Percentiles rank a stretch among this genome's conserved stretches.
Conservation (phyloP, 2,113 vertebrate species). For the Cebidichthys violaceus region DNA sequence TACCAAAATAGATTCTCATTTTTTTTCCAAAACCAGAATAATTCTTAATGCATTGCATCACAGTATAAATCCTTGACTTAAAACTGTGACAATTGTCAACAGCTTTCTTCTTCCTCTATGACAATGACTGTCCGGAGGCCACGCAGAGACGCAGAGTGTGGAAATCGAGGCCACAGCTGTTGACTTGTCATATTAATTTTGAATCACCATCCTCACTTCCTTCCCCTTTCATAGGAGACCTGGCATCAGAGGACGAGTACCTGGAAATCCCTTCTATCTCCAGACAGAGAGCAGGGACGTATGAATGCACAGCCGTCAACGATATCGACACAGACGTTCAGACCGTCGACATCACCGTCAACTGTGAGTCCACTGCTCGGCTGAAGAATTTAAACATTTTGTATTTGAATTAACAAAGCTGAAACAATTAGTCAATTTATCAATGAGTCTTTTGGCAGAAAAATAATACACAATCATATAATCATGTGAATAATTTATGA, state of each 20-base stretch:
- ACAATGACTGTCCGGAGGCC: background rate
- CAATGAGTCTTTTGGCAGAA: background rate
- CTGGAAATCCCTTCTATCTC: constrained; percentile 94
- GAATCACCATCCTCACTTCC: constrained; percentile 36
- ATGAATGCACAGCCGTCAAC: constrained; percentile 95
- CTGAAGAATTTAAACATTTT: background rate
- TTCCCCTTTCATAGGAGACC: constrained; percentile 81
- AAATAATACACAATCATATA: background rate
- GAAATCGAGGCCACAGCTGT: constrained; percentile 40
- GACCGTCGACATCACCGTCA: constrained; percentile 93
- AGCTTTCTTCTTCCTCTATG: constrained; percentile 10
- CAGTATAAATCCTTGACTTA: background rate
- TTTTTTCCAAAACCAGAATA: background rate
- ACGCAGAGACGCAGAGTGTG: background rate
- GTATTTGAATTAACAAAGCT: background rate
- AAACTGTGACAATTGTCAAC: background rate
- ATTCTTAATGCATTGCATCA: background rate
- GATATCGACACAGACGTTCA: constrained; percentile 91
- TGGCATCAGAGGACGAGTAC: constrained; percentile 93
- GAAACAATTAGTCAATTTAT: background rate
- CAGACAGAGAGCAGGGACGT: constrained; percentile 91
- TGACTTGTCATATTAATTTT: constrained; percentile 34
- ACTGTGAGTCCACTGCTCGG: constrained; percentile 89
- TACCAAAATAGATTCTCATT: background rate
- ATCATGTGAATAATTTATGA: background rate